Evolutionary conservation across 2,888 invertebrate genomes (phyloP), one percentile per base, ranked within the genome.

Genomic region (Autographa gamma): DNA sequence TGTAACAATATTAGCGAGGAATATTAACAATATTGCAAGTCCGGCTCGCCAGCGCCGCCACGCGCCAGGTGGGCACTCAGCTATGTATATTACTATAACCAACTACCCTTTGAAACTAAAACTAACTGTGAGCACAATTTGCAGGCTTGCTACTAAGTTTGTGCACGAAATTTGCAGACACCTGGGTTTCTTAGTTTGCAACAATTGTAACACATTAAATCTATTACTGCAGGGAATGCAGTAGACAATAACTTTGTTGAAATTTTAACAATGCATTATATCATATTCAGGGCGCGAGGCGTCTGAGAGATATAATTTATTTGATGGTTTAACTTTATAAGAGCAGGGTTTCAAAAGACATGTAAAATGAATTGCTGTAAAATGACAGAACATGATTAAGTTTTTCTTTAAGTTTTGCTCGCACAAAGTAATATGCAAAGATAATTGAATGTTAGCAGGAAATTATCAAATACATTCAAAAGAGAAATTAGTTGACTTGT

Each of bases 21-120:
- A 83, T 82, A 84, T 82, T 79, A 82, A 80, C 79, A 85, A 80
- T 65, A 73, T 77, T 80, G 76, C 71, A 65, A 78, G 80, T 68
- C 66, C 54, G 66, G 62, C 71, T 34, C 41, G 60, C 31, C 63
- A 38, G 66, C 11, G 63, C 56, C 32, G 60, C 67, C 77, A 76
- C 71, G 73, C 32, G 60, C 67, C 77, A 76, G 73, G 73, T 76
- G 72, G 60, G 59, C 69, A 59, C 71, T 73, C 65, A 68, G 80
- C 76, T 76, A 78, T 76, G 66, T 74, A 76, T 68, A 76, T 76
- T 77, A 69, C 71, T 79, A 66, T 66, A 68, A 66, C 65, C 54
- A 76, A 67, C 71, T 72, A 71, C 68, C 79, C 79, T 79, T 83
- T 75, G 73, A 73, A 78, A 79, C 77, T 80, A 74, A 77, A 79